Percentiles rank a stretch among this genome's conserved stretches.
phyloP scores from a whole-genome alignment of 2,113 vertebrate species.

The Paradoxurus hermaphroditus region DNA sequence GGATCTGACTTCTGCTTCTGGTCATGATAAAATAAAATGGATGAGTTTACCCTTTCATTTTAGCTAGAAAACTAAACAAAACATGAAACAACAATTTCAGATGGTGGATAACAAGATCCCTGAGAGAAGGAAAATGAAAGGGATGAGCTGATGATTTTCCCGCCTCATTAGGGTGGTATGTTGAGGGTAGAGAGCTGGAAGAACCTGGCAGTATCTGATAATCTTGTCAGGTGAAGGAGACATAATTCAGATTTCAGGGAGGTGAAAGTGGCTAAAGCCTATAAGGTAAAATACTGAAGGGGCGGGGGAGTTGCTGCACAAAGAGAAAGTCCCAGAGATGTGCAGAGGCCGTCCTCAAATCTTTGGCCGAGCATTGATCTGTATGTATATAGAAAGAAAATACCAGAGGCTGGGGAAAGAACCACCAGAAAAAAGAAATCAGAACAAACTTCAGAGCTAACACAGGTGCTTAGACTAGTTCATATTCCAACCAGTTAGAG shows the following conservation, averaged over 20 bases:
- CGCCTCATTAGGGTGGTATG: neutral
- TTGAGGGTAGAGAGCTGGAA: neutral
- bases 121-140: neutral
- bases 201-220: neutral
- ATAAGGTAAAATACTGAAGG: neutral
- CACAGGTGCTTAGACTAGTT: neutral
- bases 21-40: neutral
- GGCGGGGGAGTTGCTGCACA: neutral
- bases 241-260: neutral
- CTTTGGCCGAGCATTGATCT: neutral
- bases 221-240: neutral
- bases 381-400: neutral
- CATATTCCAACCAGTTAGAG: neutral
- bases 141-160: neutral
- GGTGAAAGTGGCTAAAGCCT: neutral
- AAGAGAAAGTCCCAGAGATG: neutral
- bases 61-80: slow-evolving; percentile 9
- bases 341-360: neutral
- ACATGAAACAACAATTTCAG: neutral
- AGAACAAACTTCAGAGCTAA: neutral
- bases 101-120: neutral
- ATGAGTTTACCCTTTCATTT: slow-evolving; percentile 5
- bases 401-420: neutral
- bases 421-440: neutral
- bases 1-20: slow-evolving; percentile 15